Evolutionary conservation across 2,113 vertebrate genomes (phyloP).

Genomic region (Amblyornis subalaris): DNA sequence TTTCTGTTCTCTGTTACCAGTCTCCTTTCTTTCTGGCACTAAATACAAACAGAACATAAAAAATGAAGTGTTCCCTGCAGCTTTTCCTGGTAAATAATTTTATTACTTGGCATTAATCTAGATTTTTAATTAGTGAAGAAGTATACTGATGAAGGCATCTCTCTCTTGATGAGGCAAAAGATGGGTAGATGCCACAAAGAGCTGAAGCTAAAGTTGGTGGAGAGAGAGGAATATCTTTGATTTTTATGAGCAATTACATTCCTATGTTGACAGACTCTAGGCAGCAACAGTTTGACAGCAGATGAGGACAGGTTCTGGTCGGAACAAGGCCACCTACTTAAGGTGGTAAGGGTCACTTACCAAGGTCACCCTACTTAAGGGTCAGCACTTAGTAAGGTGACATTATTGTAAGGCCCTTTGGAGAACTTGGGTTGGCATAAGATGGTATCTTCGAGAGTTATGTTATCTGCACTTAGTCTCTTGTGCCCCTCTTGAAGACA

Average conservation of each 20-base stretch:
- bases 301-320: background rate
- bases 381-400: background rate
- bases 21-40: background rate
- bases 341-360: too few species aligned
- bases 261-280: background rate
- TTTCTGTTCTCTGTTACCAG: background rate
- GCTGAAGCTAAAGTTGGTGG: background rate
- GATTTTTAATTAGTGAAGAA: conserved; percentile 17
- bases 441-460: background rate
- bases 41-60: conserved; percentile 29
- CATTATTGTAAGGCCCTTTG: background rate
- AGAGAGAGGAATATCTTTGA: background rate
- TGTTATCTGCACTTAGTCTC: background rate
- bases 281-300: background rate
- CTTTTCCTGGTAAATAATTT: conserved; percentile 26
- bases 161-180: background rate
- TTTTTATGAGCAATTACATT: background rate
- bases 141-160: background rate
- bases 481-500: background rate
- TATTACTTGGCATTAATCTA: conserved; percentile 41
- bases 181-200: background rate
- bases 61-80: background rate
- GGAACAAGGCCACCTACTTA: background rate
- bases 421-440: background rate
- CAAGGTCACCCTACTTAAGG: background rate